Percentiles rank a stretch among this genome's conserved stretches.
Evolutionary conservation across 1,140 invertebrate species (phyloP).

Genomic region (Aphis craccivora): DNA sequence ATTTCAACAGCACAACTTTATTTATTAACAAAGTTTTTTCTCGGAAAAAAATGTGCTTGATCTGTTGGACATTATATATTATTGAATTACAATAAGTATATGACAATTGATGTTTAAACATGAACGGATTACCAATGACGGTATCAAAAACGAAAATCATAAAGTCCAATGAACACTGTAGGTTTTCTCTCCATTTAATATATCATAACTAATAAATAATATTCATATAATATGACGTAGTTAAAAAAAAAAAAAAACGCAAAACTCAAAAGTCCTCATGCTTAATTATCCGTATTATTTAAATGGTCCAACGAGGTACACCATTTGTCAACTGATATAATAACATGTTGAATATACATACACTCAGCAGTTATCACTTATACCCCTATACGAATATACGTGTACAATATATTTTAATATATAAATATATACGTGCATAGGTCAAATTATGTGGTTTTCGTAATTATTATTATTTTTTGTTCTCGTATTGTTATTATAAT

Average conservation of each 20-base stretch:
- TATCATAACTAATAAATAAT: too few species aligned
- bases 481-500: background rate
- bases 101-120: background rate
- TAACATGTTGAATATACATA: background rate
- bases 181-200: background rate
- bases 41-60: too few species aligned
- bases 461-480: background rate
- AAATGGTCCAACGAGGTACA: background rate
- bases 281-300: constrained; percentile 34
- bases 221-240: too few species aligned
- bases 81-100: background rate
- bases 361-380: background rate
- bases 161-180: background rate
- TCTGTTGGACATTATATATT: too few species aligned
- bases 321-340: background rate
- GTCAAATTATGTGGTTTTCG: background rate
- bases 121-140: too few species aligned
- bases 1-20: background rate
- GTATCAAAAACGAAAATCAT: too few species aligned
- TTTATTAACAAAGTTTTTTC: too few species aligned
- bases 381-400: too few species aligned
- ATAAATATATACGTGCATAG: background rate
- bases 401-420: background rate
- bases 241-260: background rate
- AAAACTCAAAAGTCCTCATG: background rate